Evolutionary conservation across 2,113 vertebrate genomes (phyloP), one percentile per base, ranked within the genome.

Genomic region (Aldabrachelys gigantea): DNA sequence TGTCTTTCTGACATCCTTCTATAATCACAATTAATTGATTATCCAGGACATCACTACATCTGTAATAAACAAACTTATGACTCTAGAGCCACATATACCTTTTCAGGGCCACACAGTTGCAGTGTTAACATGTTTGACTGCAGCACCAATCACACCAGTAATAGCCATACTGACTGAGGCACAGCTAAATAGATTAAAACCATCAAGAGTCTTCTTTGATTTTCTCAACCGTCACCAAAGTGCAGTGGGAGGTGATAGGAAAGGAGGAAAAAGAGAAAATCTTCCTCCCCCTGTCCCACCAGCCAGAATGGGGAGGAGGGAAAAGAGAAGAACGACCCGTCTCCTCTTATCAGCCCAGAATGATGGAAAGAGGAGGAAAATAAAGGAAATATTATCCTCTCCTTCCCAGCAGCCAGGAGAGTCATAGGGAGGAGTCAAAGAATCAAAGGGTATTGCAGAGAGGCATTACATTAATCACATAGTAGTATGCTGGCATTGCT

Each of bases 71-170:
- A 83, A 83, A 38, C 24, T 76, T 80, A 11, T 1, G n/a, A 41
- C 31, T 95, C 89, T 50, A 72, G 76, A 82, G 87, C 52, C 14
- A 41, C 13, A 83, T 6, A 5, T 0, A 0, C 52, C 25, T 69
- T 79, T 59, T 53, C 49, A 53, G 19, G 47, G 41, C 4, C 86
- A 56, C 52, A 65, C 84, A 95, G 93, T 91, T 22, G 80, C 1
- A 52, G 85, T 90, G 89, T 93, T 80, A 59, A 56, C 47, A 59
- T 29, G 50, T 87, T 88, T 91, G 82, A 38, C n/a, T 41, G n/a
- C 17, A 75, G 21, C 7, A 8, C n/a, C 24, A 82, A 76, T 31
- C 29, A 16, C 0, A 24, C 21, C 27, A 89, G 12, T n/a, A 80
- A 82, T 0, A 2, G 44, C 21, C 62, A 85, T 80, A 96, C 35